Conservation (phyloP, 2,888 invertebrate species). For the Alloscopus bannaensis region DNA sequence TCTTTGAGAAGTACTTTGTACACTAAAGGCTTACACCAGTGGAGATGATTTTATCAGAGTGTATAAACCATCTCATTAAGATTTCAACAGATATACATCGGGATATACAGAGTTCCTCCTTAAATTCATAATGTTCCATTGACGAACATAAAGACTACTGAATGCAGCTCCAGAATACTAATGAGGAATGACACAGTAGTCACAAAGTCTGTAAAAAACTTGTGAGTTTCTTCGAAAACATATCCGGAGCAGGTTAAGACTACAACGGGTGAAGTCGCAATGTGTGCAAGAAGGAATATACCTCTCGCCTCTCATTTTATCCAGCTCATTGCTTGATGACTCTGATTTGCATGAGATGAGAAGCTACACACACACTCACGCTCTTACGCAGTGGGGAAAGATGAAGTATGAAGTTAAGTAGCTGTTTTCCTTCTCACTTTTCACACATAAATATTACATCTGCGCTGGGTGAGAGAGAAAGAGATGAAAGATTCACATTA, state of each 20-base stretch:
- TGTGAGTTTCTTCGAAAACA: background rate
- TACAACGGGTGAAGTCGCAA: background rate
- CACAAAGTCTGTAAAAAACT: conserved; percentile 4
- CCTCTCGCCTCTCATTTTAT: conserved; percentile 28
- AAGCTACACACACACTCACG: conserved; percentile 3
- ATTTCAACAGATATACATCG: conserved; percentile 2
- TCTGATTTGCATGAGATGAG: conserved; percentile 58
- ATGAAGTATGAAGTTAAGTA: background rate
- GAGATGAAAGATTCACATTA: no score
- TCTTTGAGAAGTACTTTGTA: conserved; percentile 3
- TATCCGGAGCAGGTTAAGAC: no score
- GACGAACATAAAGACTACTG: background rate
- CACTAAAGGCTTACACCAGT: conserved; percentile 2
- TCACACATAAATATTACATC: no score
- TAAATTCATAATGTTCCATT: background rate
- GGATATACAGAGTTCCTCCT: background rate
- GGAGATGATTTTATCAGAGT: conserved; percentile 14
- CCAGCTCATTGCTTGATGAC: conserved; percentile 41
- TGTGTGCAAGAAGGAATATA: no score
- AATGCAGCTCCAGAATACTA: conserved; percentile 19
- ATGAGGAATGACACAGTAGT: conserved; percentile 8
- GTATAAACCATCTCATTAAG: background rate
- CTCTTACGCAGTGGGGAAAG: background rate
- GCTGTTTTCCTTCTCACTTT: conserved; percentile 21
- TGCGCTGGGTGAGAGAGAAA: no score